Evolutionary conservation across 2,888 invertebrate genomes (phyloP), one percentile per base, ranked within the genome.

Genomic region (Cantharis rustica): DNA sequence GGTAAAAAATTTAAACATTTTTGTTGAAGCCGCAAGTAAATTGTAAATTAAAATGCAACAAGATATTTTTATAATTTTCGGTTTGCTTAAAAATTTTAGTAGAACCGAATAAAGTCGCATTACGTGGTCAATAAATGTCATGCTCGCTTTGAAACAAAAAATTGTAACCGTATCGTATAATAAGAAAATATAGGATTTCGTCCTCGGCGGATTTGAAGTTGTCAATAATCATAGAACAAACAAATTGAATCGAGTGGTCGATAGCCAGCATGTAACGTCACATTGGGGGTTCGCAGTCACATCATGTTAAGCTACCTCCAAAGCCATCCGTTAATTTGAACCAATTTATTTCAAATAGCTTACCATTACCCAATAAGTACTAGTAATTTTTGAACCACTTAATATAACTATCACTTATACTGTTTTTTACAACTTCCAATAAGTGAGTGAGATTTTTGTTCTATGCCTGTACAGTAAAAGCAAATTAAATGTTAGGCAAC

Each of bases 151-250:
- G 11, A 62, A 77, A 69, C 27, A 47, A 68, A 69, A 73, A 76
- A 68, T 27, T 70, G 23, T 77, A 69, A 70, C 47, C 47, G n/a
- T 71, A 77, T 69, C 66, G 47, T 17, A 73, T 66, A 73, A 76
- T 47, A 62, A 61, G 61, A 74, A 26, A 62, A 63, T 61, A 71
- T 74, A 73, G n/a, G 71, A 66, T 63, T 66, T 16, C 20, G 68
- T 68, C 64, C 77, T 64, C 64, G 10, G 10, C 16, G 71, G 71
- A 76, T 61, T 71, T 66, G 71, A 81, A 81, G 81, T 83, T 82
- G 84, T 84, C 85, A 85, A 83, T 84, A 84, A 84, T 82, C 72
- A 83, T 84, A 84, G 83, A 83, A 84, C 84, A 84, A 85, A 84
- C 84, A 84, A 85, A 85, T 84, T 85, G 85, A 85, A 85, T 75